Base-by-base conservation (phyloP, 2,888 invertebrate genomes). In the Sphaerophoria taeniata region DNA sequence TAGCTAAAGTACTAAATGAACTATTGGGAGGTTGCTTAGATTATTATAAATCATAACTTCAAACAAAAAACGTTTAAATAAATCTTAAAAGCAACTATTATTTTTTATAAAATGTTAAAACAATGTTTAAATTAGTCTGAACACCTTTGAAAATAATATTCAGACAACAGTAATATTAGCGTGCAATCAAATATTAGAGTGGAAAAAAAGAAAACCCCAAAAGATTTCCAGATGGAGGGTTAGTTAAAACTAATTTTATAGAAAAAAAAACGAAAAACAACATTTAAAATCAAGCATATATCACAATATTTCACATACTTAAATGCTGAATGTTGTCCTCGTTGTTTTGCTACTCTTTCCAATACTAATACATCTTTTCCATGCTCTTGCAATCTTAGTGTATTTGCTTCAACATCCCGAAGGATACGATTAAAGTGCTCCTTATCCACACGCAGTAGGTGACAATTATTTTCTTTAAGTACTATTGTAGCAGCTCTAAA, bases 331-430 rank as follows among this genome's bases (percentile, higher is more conserved):
- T 92, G 91, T 81, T 91, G 91, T 90, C 94, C 94, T 87, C 93
- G 92, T 89, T 93, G 93, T 88, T 94, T 93, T 72, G 93, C 93
- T 88, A 95, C 94, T 90, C 95, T 96, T 92, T 97, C 96, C 88
- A 97, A 92, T 51, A 97, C 95, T 88, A 97, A 92, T 51, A 97
- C 97, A 93, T 97, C 97, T 89, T 95, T 95, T 53, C 96, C 96
- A 89, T 96, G 96, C 90, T 97, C 97, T 91, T 96, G 96, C 88
- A 97, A 93, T 63, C 96, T 93, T 60, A 97, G 95, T 49, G 97
- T 97, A 91, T 97, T 97, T n/a, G 96, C 96, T 92, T 97, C 97
- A 47, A 97, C 96, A 92, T 97, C 97, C 88, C 95, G 92, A 87
- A 96, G 92, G 87, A 96, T 96, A 89, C 96, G 93, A 92, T 97